Conservation (phyloP, 2,888 invertebrate species). For the Hyposoter didymator region DNA sequence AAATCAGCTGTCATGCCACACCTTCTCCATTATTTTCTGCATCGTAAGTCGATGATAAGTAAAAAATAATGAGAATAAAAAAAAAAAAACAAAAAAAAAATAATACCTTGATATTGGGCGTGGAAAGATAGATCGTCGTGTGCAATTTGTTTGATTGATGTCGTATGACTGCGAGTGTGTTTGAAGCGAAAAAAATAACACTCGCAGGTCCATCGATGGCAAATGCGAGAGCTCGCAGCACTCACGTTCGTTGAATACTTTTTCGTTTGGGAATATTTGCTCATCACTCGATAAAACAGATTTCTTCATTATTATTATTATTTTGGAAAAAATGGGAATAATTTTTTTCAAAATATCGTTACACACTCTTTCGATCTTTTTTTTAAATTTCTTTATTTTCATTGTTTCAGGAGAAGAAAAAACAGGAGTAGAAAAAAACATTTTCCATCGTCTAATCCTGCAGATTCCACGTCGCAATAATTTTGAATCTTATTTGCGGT, state of each 20-base stretch:
- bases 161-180: neutral
- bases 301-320: neutral
- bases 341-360: neutral
- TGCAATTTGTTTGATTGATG: constrained; percentile 43
- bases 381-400: neutral
- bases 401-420: too few relatives aligned
- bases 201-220: neutral
- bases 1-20: constrained; percentile 21
- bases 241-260: neutral
- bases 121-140: neutral
- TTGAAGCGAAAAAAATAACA: neutral
- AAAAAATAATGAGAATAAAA: neutral
- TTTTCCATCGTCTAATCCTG: neutral
- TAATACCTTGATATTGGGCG: constrained; percentile 20
- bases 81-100: constrained; percentile 21
- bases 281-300: constrained; percentile 48
- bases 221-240: neutral
- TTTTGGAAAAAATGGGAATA: neutral
- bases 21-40: neutral
- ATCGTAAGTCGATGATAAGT: constrained; percentile 10
- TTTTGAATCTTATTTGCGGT: constrained; percentile 15
- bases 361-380: neutral
- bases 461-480: neutral
- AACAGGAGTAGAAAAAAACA: neutral
- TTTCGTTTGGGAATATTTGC: constrained; percentile 13